phyloP scores from a whole-genome alignment of 2,797 vertebrate genomes.

The Pseudochirops corinnae region DNA sequence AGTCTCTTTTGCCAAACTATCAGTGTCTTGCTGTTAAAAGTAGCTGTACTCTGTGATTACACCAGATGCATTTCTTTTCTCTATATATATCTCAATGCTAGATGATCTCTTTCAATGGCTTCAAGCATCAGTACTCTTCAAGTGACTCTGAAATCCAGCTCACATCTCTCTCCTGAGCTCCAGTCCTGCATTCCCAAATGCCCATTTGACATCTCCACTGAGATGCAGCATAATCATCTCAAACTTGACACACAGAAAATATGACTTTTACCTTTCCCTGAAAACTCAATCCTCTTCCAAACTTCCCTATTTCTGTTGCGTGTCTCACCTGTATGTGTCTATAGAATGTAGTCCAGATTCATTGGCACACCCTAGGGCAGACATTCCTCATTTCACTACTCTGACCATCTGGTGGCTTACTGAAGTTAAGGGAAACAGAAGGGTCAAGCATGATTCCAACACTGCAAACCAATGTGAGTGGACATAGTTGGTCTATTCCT shows the following conservation, averaged over 20 bases:
- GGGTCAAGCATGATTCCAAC: too few relatives aligned
- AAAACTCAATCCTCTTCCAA: too few relatives aligned
- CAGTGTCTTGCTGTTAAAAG: background rate
- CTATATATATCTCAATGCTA: background rate
- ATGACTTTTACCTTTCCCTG: too few relatives aligned
- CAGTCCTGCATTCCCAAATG: background rate
- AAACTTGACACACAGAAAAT: background rate
- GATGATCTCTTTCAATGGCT: background rate
- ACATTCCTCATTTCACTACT: too few relatives aligned
- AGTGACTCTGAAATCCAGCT: background rate
- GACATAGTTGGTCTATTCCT: too few relatives aligned
- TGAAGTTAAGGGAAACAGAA: too few relatives aligned
- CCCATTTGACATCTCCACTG: background rate
- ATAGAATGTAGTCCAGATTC: too few relatives aligned
- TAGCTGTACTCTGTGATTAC: background rate
- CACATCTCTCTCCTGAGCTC: background rate
- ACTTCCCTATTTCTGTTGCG: too few relatives aligned
- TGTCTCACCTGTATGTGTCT: too few relatives aligned
- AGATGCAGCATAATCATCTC: background rate
- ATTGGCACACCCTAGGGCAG: too few relatives aligned
- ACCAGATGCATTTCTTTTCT: background rate
- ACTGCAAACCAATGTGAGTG: too few relatives aligned
- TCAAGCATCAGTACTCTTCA: background rate
- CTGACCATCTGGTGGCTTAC: too few relatives aligned
- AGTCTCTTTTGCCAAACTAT: background rate